Base-by-base conservation (phyloP, 2,888 invertebrate species). In the Holacanthella duospinosa region DNA sequence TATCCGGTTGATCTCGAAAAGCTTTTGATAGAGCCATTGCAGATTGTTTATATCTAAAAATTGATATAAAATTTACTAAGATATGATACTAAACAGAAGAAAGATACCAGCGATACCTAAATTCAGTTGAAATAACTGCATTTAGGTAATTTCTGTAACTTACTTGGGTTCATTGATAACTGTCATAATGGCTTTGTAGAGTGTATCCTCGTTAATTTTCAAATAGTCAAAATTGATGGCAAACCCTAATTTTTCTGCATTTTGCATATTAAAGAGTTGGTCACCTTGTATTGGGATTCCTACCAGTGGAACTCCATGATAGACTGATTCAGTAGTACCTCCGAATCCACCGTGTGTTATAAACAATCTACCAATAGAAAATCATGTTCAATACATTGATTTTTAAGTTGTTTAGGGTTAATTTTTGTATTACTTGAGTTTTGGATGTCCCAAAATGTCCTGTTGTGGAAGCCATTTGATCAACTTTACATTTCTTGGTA, bases 401-500 rank as follows among this genome's bases (percentile, higher is more conserved):
- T n/a, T n/a, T n/a, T n/a, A n/a, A n/a, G n/a, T n/a, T n/a, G n/a
- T 16, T n/a, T 21, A 36, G 6, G 16, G 16, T 9, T 16, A 6
- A 9, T 16, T 9, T 9, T 36, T 36, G 36, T 53, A 12, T 53
- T 55, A 55, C 58, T 36, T 80, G 1, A 82, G 77, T 62, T 81
- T 82, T 1, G 78, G 77, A 75, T 84, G 82, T 89, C 90, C 86
- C 62, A 91, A 78, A 74, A 91, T 80, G 74, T 88, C 87, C 73
- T 85, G 83, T 74, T 91, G 91, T 1, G 90, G 89, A 71, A 86
- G 74, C 87, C 87, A 87, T 68, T 83, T 82, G 62, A 78, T 77
- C 6, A 82, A 76, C 57, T 81, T 77, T 0, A 86, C 78, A 75
- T 88, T 87, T 59, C 81, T 78, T 28, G 84, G 82, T 68, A 85